Conservation (phyloP, 2,797 vertebrate genomes). For the Borostomias antarcticus region DNA sequence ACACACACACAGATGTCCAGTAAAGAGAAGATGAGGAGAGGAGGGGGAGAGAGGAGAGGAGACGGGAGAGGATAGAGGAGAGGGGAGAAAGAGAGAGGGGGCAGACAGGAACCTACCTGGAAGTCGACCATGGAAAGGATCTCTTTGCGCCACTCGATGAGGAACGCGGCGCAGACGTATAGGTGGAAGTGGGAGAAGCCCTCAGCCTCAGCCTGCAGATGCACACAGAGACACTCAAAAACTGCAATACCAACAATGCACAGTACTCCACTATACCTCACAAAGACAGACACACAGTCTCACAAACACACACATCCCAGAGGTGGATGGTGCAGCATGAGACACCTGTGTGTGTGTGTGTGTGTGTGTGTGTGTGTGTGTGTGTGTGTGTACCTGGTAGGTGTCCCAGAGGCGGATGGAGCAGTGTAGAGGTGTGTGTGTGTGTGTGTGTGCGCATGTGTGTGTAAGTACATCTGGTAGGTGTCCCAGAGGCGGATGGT, state of each 20-base stretch:
- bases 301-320: no score
- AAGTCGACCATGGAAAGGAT: constrained; percentile 97
- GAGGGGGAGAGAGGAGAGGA: no score
- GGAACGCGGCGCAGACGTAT: constrained; percentile 97
- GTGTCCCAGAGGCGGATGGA: no score
- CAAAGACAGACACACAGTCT: no score
- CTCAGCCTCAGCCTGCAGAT: constrained; percentile 89
- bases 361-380: not conserved
- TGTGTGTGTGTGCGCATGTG: not conserved
- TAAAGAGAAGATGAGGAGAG: no score
- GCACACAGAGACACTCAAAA: constrained; percentile 10
- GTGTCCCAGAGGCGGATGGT: no score
- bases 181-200: constrained; percentile 98
- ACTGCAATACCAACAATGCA: not conserved
- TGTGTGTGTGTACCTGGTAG: not conserved
- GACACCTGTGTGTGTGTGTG: not conserved
- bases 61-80: no score
- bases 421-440: no score
- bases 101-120: constrained; percentile 77
- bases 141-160: constrained; percentile 98
- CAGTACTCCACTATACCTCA: not conserved
- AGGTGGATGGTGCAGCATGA: no score
- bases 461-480: not conserved
- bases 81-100: no score
- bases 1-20: no score